Evolutionary conservation across 2,797 vertebrate genomes (phyloP).

Genomic region (Phaenicophaeus curvirostris): DNA sequence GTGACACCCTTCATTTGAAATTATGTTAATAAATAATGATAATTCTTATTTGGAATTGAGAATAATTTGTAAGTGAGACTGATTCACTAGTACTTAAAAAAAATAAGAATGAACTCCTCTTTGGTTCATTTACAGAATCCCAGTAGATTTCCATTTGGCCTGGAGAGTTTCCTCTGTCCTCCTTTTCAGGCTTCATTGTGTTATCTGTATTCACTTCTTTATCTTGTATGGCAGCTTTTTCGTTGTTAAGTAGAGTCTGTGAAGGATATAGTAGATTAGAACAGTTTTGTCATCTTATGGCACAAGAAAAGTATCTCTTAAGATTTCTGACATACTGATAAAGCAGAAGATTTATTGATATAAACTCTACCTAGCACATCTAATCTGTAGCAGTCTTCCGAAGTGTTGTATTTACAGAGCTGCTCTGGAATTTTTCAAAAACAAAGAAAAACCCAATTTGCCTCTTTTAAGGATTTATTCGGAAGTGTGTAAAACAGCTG

Average conservation of each 20-base stretch:
- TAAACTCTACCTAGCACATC: not conserved
- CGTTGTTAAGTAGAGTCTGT: conserved; percentile 21
- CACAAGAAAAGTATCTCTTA: not conserved
- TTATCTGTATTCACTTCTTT: conserved; percentile 41
- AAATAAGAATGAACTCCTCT: not conserved
- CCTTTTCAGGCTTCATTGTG: not conserved
- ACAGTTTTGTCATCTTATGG: not conserved
- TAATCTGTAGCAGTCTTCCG: not conserved
- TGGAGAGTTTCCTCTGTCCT: conserved; percentile 42
- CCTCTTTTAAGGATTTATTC: not conserved
- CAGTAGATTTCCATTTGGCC: conserved; percentile 31
- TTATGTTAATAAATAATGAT: not conserved
- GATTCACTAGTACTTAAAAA: not conserved
- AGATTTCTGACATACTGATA: not conserved
- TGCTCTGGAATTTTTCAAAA: not conserved
- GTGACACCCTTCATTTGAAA: not conserved
- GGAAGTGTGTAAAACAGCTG: not conserved
- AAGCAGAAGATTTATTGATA: not conserved
- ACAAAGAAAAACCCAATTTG: not conserved
- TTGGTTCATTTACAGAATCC: conserved; percentile 28
- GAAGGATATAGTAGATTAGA: not conserved
- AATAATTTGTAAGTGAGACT: not conserved
- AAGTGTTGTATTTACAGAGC: not conserved
- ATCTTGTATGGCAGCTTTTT: conserved; percentile 38
- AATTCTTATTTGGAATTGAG: not conserved